phyloP scores from a whole-genome alignment of 2,888 invertebrate species.

The Drosophila longiperda region DNA sequence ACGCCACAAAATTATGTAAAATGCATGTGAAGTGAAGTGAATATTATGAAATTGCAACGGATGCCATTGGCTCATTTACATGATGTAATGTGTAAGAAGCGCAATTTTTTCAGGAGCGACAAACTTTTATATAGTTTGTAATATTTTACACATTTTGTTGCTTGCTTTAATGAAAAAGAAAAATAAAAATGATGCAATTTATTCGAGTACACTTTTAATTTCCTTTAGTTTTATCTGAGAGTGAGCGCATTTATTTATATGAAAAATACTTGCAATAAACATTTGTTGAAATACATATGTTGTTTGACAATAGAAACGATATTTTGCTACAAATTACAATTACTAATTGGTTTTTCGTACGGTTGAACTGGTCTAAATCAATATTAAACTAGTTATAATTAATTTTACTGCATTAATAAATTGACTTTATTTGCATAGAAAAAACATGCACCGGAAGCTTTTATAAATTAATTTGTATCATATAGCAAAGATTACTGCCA shows the following conservation, averaged over 20 bases:
- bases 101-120: constrained; percentile 8
- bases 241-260: constrained; percentile 3
- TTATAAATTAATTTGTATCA: constrained; percentile 47
- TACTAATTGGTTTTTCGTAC: constrained; percentile 11
- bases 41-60: constrained; percentile 5
- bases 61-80: background rate
- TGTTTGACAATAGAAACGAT: background rate
- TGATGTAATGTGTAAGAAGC: background rate
- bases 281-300: background rate
- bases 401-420: constrained; percentile 53
- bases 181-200: background rate
- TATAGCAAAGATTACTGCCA: constrained; percentile 57
- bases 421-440: constrained; percentile 39
- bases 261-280: background rate
- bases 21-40: constrained; percentile 28
- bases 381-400: constrained; percentile 63
- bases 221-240: background rate
- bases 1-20: constrained; percentile 43
- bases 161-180: background rate
- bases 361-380: constrained; percentile 5
- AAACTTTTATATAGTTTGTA: constrained; percentile 14
- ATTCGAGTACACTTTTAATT: background rate
- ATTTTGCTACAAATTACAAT: background rate
- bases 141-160: background rate
- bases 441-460: constrained; percentile 9